These are phyloP conservation scores for Leptogaster cylindrica DNA, from an alignment of 2,888 invertebrate genomes.

Conservation along the genomic window DNA sequence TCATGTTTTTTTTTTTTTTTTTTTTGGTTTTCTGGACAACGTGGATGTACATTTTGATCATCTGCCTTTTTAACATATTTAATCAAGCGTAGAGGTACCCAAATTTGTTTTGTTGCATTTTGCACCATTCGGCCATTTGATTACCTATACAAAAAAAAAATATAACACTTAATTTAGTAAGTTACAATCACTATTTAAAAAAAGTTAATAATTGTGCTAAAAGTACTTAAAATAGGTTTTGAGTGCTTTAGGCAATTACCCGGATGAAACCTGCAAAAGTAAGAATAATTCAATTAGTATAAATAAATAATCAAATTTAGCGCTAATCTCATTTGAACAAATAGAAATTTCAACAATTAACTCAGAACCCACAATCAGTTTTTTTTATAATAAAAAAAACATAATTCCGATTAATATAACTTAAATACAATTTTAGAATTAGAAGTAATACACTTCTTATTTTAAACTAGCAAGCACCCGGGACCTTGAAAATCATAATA, in stretches of 20 bases:
- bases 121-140: conserved; percentile 16
- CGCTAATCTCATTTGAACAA: too few relatives aligned
- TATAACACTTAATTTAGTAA: conserved; percentile 27
- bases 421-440: too few relatives aligned
- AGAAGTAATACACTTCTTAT: too few relatives aligned
- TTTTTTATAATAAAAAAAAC: too few relatives aligned
- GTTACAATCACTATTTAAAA: conserved; percentile 27
- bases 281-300: neutral
- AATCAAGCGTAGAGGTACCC: neutral
- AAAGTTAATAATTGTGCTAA: conserved; percentile 29
- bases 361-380: too few relatives aligned
- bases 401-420: too few relatives aligned
- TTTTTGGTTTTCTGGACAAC: conserved; percentile 15
- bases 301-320: neutral
- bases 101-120: neutral
- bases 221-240: conserved; percentile 12
- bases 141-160: conserved; percentile 14
- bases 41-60: conserved; percentile 11
- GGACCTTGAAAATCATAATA: too few relatives aligned
- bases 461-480: too few relatives aligned
- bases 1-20: neutral
- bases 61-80: neutral
- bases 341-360: too few relatives aligned
- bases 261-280: conserved; percentile 29
- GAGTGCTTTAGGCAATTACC: conserved; percentile 11